Base-by-base conservation (phyloP, 2,888 invertebrate species). In the Carpatolechia fugitivella region DNA sequence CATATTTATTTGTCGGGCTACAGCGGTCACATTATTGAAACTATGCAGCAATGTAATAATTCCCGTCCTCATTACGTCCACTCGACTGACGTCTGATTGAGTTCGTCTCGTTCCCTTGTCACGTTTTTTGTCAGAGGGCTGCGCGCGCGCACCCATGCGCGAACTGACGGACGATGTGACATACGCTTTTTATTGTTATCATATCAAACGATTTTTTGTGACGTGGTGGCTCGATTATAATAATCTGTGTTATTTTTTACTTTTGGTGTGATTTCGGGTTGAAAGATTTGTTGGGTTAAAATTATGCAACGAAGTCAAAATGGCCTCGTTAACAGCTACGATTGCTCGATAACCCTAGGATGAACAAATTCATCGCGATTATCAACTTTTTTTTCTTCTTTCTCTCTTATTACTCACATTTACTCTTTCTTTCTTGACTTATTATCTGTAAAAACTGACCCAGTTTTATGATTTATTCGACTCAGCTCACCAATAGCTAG, bases 61-160 rank as follows among this genome's bases (percentile, higher is more conserved):
- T 41, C 44, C 29, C 44, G 24, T 7, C n/a, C 50, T 38, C 50
- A 50, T 50, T 38, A 50, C 36, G 20, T 38, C 24, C 38, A 50
- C 38, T 50, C 50, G 38, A 38, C 38, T 24, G 35, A n/a, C 29
- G 24, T 38, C 20, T 49, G 49, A 49, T 35, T 8, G 29, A 38
- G 20, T 33, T 8, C 8, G 11, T 41, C 50, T 38, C 38, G 14
- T 11, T 38, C 50, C 38, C 38, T 38, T 50, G 24, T 38, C 38
- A 38, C 8, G 20, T 50, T 38, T 50, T 50, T 38, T 29, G 31
- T 33, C 31, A 11, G n/a, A 13, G 13, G 18, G n/a, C 49, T 65
- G 76, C 75, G 72, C 74, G 56, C 56, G 65, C 69, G 74, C 78
- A 71, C 50, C 63, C 67, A 59, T 59, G 71, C 61, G 70, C 69